phyloP scores from a whole-genome alignment of 2,888 invertebrate species.

The Ophion ventricosus region DNA sequence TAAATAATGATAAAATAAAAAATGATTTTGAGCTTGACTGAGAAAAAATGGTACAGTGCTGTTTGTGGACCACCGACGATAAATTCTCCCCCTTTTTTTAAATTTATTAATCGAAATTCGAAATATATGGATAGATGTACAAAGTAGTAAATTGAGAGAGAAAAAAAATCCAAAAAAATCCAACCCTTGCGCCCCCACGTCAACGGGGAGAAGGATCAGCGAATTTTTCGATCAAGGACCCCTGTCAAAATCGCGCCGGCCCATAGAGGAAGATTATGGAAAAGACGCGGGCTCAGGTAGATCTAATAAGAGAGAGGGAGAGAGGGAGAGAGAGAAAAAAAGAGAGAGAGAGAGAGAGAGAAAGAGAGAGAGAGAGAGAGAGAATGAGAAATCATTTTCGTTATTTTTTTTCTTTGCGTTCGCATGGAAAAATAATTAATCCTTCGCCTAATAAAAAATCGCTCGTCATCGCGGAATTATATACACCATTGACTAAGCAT shows the following conservation, averaged over 20 bases:
- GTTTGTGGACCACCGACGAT: neutral
- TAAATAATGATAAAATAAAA: neutral
- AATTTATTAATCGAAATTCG: neutral
- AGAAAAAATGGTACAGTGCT: neutral
- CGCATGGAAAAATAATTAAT: constrained; percentile 72
- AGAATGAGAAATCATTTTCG: constrained; percentile 17
- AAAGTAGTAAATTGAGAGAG: constrained; percentile 18
- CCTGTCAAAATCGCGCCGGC: constrained; percentile 15
- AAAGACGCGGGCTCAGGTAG: constrained; percentile 34
- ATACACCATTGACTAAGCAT: constrained; percentile 4
- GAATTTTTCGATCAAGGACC: constrained; percentile 46
- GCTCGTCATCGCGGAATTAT: constrained; percentile 61
- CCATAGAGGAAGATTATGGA: constrained; percentile 43
- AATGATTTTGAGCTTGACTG: neutral
- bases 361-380: neutral
- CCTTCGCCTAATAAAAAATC: constrained; percentile 61
- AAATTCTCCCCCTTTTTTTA: neutral
- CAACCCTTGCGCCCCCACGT: constrained; percentile 9
- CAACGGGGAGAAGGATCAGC: constrained; percentile 18
- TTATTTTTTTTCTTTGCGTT: constrained; percentile 13
- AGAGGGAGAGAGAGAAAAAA: constrained; percentile 6
- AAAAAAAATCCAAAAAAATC: constrained; percentile 1
- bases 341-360: too few species aligned
- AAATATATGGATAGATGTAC: neutral
- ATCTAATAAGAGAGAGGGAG: neutral